Base-by-base conservation (phyloP, 2,113 vertebrate genomes). In the Seriola rivoliana region DNA sequence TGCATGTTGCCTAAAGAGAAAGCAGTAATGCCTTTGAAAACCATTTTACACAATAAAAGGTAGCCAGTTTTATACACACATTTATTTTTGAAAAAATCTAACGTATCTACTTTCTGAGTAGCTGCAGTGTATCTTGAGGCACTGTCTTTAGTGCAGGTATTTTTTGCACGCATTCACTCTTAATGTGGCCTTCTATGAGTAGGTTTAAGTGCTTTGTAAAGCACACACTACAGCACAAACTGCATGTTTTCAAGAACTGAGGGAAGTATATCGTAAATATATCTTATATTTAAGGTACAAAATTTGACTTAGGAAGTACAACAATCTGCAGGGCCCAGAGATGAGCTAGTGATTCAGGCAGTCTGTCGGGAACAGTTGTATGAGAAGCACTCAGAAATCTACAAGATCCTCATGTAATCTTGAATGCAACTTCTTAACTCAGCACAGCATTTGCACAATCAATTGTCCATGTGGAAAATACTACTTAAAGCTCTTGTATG, bases 381-480 rank as follows among this genome's bases (percentile, higher is more conserved):
- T 68, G 38, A 71, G 72, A 71, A 73, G 32, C 19, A 78, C 58
- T 62, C 46, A 70, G 50, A 71, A 71, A 62, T 62, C 59, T n/a
- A 38, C 14, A 66, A 46, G 29, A 88, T 40, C 55, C 57, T 83
- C 57, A 80, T 44, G 8, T 63, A 60, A 65, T 70, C 38, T 77
- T 70, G 46, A 89, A 84, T 68, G 32, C 77, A 80, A 75, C 57
- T 16, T 75, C 59, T 86, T 81, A 38, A 62, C 25, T 84, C 79
- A 52, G 87, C 80, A 89, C 75, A 86, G 75, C 77, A 70, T 89
- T 93, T 89, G 85, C 90, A 93, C 93, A 92, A 89, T 90, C 88
- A 75, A 6, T n/a, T 83, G 5, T 91, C 42, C 12, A 23, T 10
- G 8, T 80, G 64, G 29, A 82, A 84, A 81, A 79, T 75, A 78